Base-by-base conservation (phyloP, 2,888 invertebrate species). In the Agrotis ipsilon region DNA sequence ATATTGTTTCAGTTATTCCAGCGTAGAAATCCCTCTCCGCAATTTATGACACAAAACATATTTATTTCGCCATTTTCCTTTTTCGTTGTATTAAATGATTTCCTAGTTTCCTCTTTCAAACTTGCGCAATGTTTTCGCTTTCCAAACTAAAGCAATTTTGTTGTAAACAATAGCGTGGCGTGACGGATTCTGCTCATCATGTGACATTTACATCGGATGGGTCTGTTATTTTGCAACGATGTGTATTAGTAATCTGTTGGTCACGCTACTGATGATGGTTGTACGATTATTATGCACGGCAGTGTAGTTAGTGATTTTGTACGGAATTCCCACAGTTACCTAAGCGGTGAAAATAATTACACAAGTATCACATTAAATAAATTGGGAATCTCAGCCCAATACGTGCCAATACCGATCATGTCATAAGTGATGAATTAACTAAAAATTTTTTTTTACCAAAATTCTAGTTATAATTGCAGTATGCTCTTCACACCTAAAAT, bases 161-260 rank as follows among this genome's bases (percentile, higher is more conserved):
- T 71, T 78, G 80, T 80, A 73, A 71, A 75, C 85, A 87, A 84
- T 85, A 81, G 75, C 51, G n/a, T 81, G 75, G 86, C 88, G 85
- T 89, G 88, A 89, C 89, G 82, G 81, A 78, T 72, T 43, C 62
- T 73, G 73, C 73, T 83, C 81, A 81, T 80, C 76, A 63, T 77
- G 78, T 69, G 74, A 81, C 77, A 83, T 71, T 82, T 67, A 73
- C 79, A 78, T 78, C 75, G 75, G 82, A 86, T 87, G 82, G 79
- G 57, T 78, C 75, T 74, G 72, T 76, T 75, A 80, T 88, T 88
- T 84, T 81, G 86, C 85, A 88, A 88, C 78, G 69, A 77, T 82
- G 74, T 78, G 78, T 68, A 65, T 68, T 64, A 68, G 16, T 70
- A 70, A 81, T 80, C 80, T 75, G 81, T 84, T 85, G 84, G 85